Evolutionary conservation across 2,113 vertebrate genomes (phyloP), one percentile per base, ranked within the genome.

Genomic region (Scortum barcoo): DNA sequence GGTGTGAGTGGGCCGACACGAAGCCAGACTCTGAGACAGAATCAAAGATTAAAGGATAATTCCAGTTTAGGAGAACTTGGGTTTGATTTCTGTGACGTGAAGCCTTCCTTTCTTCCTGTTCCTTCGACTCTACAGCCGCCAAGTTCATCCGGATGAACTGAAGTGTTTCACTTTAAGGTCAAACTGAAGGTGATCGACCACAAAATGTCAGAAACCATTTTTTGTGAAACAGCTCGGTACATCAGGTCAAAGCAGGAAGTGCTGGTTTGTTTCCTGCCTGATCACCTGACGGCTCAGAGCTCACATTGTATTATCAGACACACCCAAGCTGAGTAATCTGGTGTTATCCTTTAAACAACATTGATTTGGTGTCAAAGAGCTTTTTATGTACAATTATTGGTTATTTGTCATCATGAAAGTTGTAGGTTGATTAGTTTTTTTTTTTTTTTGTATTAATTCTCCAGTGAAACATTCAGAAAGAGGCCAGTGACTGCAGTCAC

Each of bases 381-480:
- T 19, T 46, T 61, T 19, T 53, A 73, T 68, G 28, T 69, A 60
- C 42, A 51, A 3, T 54, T 78, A 26, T 53, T 36, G 6, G 26
- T 50, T 48, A 50, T 42, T 51, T 44, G 46, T 67, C 58, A n/a
- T 61, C 22, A 42, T 72, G 20, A 57, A 71, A 10, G 24, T 26
- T 51, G 42, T 36, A 24, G 44, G 40, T 53, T 56, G 28, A 40
- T 8, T n/a, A n/a, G 26, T 17, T 3, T 76, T 20, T 0, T 24
- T 7, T 56, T 36, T 42, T 56, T 16, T 14, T 4, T 62, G 13
- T 36, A 12, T 24, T 11, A n/a, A 42, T 46, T 78, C 80, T 65
- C 66, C 33, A 70, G 13, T 61, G 28, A 61, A 67, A 86, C 71
- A 76, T 69, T 87, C 62, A 63, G 53, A 73, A 30, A 46, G 70